Evolutionary conservation across 2,888 invertebrate species (phyloP), one percentile per base, ranked within the genome.

Genomic region (Drosophila ustulata): DNA sequence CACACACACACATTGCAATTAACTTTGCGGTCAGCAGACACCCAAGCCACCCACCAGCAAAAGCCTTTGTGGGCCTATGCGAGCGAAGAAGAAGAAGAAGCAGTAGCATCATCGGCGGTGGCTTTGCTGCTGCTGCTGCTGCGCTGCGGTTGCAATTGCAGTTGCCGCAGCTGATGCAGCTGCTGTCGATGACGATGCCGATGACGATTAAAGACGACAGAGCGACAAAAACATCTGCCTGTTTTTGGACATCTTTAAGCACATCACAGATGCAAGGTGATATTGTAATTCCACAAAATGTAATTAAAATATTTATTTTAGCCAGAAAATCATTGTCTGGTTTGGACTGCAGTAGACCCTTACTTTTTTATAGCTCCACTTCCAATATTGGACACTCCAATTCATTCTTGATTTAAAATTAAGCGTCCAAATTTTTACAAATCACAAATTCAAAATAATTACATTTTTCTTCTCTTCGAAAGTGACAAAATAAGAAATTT

Each of bases 1-100:
- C 34, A 7, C 28, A 32, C 52, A 81, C 50, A 71, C 57, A 85
- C 52, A 65, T 52, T 82, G 88, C 74, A 80, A 86, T 88, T 82
- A 88, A 82, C 88, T 82, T 85, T 85, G 86, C 66, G 80, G 85
- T 82, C 80, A 78, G 30, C 72, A 58, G 62, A 32, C 63, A 52
- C 30, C 37, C 64, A 66, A 50, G 30, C 18, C 39, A 34, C 28
- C 80, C 75, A 79, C 78, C 50, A 66, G 50, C 72, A 55, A 64
- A 34, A 56, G 76, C 67, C 66, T 81, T 68, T 74, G 70, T 61
- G 28, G 4, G 37, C 37, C 37, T 53, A 11, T 49, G 34, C 51
- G 45, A 55, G 18, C 39, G n/a, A 37, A n/a, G 57, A 39, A 39
- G 64, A 52, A 59, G 73, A 66, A 82, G 66, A 47, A 43, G 55